These are phyloP conservation scores for Amyelois transitella DNA, from an alignment of 1,140 invertebrate species.

Conservation along the genomic window DNA sequence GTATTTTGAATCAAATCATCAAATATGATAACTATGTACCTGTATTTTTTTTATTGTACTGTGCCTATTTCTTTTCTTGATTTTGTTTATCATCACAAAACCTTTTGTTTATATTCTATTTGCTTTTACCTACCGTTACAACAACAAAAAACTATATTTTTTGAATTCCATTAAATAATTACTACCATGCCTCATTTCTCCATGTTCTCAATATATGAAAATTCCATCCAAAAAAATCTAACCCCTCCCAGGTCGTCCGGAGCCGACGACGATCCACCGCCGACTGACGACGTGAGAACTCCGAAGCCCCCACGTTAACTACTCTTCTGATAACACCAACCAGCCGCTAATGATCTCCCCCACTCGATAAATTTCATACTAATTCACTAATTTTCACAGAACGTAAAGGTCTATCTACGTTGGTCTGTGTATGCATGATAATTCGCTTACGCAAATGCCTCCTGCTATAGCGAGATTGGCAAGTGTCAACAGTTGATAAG, in stretches of 20 bases:
- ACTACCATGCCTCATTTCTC: too few relatives aligned
- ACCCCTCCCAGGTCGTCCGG: slow-evolving; percentile 29
- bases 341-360: slow-evolving; percentile 23
- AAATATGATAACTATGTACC: too few relatives aligned
- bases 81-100: too few relatives aligned
- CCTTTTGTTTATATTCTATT: too few relatives aligned
- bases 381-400: not conserved
- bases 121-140: too few relatives aligned
- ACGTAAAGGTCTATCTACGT: slow-evolving; percentile 18
- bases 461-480: slow-evolving; percentile 45
- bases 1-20: slow-evolving; percentile 11
- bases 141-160: too few relatives aligned
- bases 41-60: not conserved
- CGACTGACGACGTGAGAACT: slow-evolving; percentile 42
- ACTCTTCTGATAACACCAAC: slow-evolving; percentile 38
- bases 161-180: too few relatives aligned
- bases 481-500: slow-evolving; percentile 62
- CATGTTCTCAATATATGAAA: not conserved
- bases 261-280: slow-evolving; percentile 62
- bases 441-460: slow-evolving; percentile 65
- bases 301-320: slow-evolving; percentile 48
- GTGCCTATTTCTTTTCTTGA: not conserved
- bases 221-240: slow-evolving; percentile 14
- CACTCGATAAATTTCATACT: not conserved
- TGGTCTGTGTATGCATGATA: slow-evolving; percentile 35